Percentiles rank a stretch among this genome's conserved stretches.
Conservation (phyloP, 2,888 invertebrate species). For the Gerris lacustris region DNA sequence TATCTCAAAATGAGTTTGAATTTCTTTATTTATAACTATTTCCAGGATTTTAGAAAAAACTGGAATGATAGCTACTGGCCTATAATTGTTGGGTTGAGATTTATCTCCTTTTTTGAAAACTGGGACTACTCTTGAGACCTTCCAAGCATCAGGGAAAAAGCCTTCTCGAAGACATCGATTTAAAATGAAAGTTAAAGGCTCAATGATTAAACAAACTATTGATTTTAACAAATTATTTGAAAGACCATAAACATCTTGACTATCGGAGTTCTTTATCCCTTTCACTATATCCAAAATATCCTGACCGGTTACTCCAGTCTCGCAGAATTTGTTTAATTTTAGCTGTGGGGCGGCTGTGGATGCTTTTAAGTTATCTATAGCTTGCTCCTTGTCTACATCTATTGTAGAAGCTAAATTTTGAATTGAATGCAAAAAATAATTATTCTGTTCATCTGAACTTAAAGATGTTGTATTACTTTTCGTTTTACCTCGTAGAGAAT, state of each 20-base stretch:
- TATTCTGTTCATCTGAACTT: not conserved
- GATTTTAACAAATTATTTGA: too few relatives aligned
- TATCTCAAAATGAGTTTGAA: too few relatives aligned
- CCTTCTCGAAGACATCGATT: too few relatives aligned
- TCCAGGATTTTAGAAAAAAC: too few relatives aligned
- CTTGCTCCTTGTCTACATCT: not conserved
- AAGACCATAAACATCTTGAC: not conserved
- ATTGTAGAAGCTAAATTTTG: not conserved
- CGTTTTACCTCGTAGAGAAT: not conserved
- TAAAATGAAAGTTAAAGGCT: too few relatives aligned
- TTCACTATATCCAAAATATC: not conserved
- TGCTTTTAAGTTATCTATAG: not conserved
- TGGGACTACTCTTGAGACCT: too few relatives aligned
- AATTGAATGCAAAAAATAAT: not conserved
- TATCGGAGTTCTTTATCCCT: not conserved
- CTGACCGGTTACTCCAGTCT: not conserved
- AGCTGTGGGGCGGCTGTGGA: not conserved
- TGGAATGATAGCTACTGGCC: too few relatives aligned
- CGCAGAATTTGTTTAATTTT: not conserved
- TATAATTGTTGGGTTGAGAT: too few relatives aligned
- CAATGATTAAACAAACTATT: too few relatives aligned
- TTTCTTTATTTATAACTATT: too few relatives aligned
- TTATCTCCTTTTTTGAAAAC: too few relatives aligned
- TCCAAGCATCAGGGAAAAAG: too few relatives aligned
- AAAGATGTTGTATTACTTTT: not conserved